phyloP scores from a whole-genome alignment of 2,113 vertebrate species.

The Haemorhous mexicanus region DNA sequence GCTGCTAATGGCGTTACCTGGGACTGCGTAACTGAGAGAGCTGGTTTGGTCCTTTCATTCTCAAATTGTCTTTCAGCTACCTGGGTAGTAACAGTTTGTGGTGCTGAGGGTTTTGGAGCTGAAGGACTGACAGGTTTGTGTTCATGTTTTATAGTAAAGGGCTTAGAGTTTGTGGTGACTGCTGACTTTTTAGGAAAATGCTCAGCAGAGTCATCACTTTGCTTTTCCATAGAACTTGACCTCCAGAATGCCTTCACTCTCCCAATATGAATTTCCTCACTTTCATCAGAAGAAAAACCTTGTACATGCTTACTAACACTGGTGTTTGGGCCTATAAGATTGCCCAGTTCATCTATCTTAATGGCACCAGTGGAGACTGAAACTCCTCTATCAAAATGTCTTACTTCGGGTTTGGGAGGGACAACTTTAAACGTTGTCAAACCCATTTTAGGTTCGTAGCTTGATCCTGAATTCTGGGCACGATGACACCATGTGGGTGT shows the following conservation, averaged over 20 bases:
- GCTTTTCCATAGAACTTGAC: constrained; percentile 70
- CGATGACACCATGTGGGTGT: constrained; percentile 35
- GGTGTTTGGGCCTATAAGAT: constrained; percentile 75
- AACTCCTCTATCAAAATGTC: constrained; percentile 60
- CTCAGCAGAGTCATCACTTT: constrained; percentile 25
- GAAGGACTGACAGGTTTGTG: not conserved
- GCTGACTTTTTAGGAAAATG: constrained; percentile 9
- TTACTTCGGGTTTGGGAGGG: constrained; percentile 81
- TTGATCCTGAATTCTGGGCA: constrained; percentile 68
- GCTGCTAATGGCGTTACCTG: constrained; percentile 16
- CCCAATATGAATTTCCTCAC: constrained; percentile 66
- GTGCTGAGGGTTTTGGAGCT: not conserved
- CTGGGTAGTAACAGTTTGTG: not conserved
- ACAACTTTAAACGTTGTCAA: constrained; percentile 92
- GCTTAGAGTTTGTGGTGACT: not conserved
- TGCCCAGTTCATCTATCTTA: constrained; percentile 92
- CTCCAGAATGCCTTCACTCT: constrained; percentile 87
- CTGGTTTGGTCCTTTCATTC: not conserved
- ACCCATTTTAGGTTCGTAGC: constrained; percentile 78
- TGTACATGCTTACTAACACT: constrained; percentile 10
- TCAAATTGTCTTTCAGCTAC: not conserved
- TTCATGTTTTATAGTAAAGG: constrained; percentile 13
- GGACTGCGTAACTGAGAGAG: not conserved
- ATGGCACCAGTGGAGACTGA: constrained; percentile 81
- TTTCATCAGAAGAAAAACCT: constrained; percentile 18